Evolutionary conservation across 2,113 vertebrate genomes (phyloP).

Genomic region (Vidua macroura): DNA sequence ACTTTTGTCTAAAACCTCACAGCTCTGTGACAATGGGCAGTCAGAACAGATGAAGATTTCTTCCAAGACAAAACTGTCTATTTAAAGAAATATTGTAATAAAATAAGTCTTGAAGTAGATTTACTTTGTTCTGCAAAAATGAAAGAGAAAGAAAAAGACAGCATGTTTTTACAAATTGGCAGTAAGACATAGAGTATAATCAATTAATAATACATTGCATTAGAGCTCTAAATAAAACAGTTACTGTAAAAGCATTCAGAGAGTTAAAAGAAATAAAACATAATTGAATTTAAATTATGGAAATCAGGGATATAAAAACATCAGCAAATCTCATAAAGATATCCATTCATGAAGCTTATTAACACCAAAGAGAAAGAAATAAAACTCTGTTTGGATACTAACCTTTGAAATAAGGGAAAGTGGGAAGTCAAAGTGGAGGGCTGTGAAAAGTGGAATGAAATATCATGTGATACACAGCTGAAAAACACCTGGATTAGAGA

Average conservation of each 20-base stretch:
- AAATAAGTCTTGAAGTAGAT: not conserved
- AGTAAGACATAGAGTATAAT: not conserved
- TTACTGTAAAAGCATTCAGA: not conserved
- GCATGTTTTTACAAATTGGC: not conserved
- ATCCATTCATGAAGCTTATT: not conserved
- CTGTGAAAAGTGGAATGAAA: not conserved
- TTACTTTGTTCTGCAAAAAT: not conserved
- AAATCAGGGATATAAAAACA: not conserved
- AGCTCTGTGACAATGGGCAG: not conserved
- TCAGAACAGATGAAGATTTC: not conserved
- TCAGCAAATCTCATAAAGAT: not conserved
- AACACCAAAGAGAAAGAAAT: not conserved
- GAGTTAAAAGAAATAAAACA: not conserved
- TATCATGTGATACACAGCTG: not conserved
- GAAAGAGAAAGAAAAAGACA: not conserved
- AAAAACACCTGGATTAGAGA: not conserved
- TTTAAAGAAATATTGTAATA: not conserved
- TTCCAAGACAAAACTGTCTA: not conserved
- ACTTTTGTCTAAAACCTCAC: not conserved
- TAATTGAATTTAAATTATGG: constrained; percentile 13
- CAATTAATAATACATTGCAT: not conserved
- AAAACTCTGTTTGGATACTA: not conserved
- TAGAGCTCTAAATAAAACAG: not conserved
- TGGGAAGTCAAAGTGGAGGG: not conserved
- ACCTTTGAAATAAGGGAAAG: not conserved